Evolutionary conservation across 2,113 vertebrate species (phyloP), one percentile per base, ranked within the genome.

Genomic region (Perca schrenkii): DNA sequence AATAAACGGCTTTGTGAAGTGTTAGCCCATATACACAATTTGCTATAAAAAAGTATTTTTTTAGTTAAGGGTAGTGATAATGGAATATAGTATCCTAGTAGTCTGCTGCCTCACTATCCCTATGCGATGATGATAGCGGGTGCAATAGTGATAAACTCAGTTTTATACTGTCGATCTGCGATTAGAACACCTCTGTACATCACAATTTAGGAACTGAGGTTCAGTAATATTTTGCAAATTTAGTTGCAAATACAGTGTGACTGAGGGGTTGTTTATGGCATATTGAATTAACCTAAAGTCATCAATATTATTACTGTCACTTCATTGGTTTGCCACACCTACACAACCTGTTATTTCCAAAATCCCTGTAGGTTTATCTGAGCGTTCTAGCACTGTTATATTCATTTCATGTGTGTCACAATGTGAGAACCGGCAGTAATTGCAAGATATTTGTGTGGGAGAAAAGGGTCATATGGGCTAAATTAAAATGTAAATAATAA

Each of bases 401-500:
- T 53, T 69, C 31, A 78, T 85, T 83, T 64, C 13, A 64, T 22
- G 22, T 54, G 62, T 52, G 54, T 71, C 60, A 75, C 69, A 70
- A 31, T 56, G 36, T 40, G 58, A 53, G 69, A 21, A 4, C 1
- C 0, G 1, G 21, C 47, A 54, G 4, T 71, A 72, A 72, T 54
- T 68, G n/a, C 10, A 36, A 34, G 17, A 65, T 16, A 50, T 66
- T 56, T 74, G 21, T 72, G 28, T 60, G 28, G 50, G 21, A 54
- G n/a, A 16, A 22, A 71, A 68, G 65, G 50, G 63, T 83, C 63
- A 46, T 34, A 15, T 49, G 15, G 50, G 46, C 36, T 49, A 36
- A 84, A 85, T 88, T 85, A 79, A 70, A 88, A 87, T 84, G 64
- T 81, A 87, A 91, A 89, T 70, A 84, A 80, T 83, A 74, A 85